Evolutionary conservation across 2,888 invertebrate species (phyloP).

Genomic region (Aricia artaxerxes): DNA sequence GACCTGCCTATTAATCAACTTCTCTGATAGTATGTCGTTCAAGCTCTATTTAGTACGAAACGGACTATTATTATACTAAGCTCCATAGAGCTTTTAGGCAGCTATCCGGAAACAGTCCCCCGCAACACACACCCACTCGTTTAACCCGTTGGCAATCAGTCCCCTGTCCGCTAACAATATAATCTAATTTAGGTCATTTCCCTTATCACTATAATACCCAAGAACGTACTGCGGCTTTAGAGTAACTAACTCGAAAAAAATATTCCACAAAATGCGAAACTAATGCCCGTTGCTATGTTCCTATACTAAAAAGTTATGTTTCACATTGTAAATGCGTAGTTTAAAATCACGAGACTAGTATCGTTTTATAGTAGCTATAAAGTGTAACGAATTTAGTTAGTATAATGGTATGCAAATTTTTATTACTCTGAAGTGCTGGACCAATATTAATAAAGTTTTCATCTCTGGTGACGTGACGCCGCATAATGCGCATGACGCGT

Average conservation of each 20-base stretch:
- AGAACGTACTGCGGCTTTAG: not conserved
- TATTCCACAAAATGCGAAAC: not conserved
- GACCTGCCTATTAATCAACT: not conserved
- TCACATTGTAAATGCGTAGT: not conserved
- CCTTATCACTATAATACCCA: not conserved
- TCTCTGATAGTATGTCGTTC: not conserved
- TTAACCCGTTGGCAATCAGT: not conserved
- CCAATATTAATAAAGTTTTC: slow-evolving; percentile 27
- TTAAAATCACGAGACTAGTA: not conserved
- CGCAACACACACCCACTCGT: not conserved
- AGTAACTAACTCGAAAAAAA: not conserved
- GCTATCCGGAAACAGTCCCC: not conserved
- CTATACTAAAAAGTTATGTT: not conserved
- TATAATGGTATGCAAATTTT: slow-evolving; percentile 17
- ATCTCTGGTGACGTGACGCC: slow-evolving; percentile 13
- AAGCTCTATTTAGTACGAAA: not conserved
- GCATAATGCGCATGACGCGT: slow-evolving; percentile 23
- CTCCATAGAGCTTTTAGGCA: not conserved
- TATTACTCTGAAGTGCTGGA: slow-evolving; percentile 20
- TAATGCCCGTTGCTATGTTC: not conserved
- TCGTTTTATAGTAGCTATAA: not conserved
- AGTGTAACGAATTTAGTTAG: slow-evolving; percentile 19
- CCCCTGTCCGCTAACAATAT: not conserved
- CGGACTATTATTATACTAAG: not conserved
- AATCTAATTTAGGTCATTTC: not conserved